phyloP scores from a whole-genome alignment of 2,888 invertebrate species.

The Luffia ferchaultella region DNA sequence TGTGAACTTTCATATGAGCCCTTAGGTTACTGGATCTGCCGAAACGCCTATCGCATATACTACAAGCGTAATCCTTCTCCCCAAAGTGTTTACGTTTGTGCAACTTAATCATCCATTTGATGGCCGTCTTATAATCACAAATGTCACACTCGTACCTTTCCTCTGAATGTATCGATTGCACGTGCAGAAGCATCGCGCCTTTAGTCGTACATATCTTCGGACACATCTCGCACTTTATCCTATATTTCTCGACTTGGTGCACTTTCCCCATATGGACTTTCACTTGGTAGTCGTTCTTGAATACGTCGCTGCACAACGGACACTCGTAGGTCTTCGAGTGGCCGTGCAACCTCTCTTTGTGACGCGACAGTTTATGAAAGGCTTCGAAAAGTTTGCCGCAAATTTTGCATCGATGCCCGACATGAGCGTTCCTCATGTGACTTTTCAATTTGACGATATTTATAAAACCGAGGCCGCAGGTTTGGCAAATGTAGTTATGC shows the following conservation, averaged over 20 bases:
- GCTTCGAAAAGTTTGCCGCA: slow-evolving; percentile 53
- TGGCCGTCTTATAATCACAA: slow-evolving; percentile 38
- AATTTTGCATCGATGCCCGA: slow-evolving; percentile 28
- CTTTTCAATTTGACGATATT: slow-evolving; percentile 31
- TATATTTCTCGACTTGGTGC: slow-evolving; percentile 35
- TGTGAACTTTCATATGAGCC: slow-evolving; percentile 45
- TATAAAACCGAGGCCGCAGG: slow-evolving; percentile 38
- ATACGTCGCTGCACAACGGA: slow-evolving; percentile 28
- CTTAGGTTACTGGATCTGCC: slow-evolving; percentile 58
- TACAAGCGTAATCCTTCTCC: slow-evolving; percentile 56
- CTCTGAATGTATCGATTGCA: slow-evolving; percentile 53
- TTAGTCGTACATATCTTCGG: slow-evolving; percentile 49
- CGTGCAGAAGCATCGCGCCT: slow-evolving; percentile 59
- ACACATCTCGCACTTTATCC: slow-evolving; percentile 38
- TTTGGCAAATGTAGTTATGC: slow-evolving; percentile 38
- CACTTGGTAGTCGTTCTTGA: slow-evolving; percentile 32
- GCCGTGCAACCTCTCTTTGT: slow-evolving; percentile 35
- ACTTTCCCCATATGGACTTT: slow-evolving; percentile 46
- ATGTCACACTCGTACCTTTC: slow-evolving; percentile 34
- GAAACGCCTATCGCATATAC: slow-evolving; percentile 60
- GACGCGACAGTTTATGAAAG: slow-evolving; percentile 28
- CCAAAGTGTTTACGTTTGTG: slow-evolving; percentile 58
- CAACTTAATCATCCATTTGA: slow-evolving; percentile 38
- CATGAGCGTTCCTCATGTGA: slow-evolving; percentile 32
- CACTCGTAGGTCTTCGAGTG: slow-evolving; percentile 26